Conservation (phyloP, 2,888 invertebrate species). For the Ormia ochracea region DNA sequence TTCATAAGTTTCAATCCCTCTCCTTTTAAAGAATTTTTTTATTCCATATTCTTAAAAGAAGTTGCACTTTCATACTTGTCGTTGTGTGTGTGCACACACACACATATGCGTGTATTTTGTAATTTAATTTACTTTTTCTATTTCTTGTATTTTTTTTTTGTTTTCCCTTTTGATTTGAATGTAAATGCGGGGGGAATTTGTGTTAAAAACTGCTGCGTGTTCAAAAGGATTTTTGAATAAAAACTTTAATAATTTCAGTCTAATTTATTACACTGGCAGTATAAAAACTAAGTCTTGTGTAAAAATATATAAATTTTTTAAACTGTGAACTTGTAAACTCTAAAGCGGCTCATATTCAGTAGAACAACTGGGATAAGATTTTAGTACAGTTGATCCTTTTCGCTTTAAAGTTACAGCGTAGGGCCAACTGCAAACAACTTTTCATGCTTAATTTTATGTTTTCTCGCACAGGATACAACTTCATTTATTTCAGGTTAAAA, state of each 20-base stretch:
- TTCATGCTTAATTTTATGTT: too few species aligned
- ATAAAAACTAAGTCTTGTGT: neutral
- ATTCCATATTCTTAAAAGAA: neutral
- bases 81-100: neutral
- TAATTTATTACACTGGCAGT: neutral
- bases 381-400: too few species aligned
- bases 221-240: neutral
- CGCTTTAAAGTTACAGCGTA: too few species aligned
- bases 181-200: neutral
- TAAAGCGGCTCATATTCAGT: too few species aligned
- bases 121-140: constrained; percentile 16
- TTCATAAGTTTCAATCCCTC: constrained; percentile 4
- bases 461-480: too few species aligned
- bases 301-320: too few species aligned
- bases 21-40: neutral
- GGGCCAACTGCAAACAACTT: too few species aligned
- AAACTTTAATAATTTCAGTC: neutral
- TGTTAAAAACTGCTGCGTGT: neutral
- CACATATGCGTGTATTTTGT: neutral
- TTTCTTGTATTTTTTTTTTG: neutral
- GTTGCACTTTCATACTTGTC: constrained; percentile 2
- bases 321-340: neutral
- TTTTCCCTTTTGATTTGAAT: neutral
- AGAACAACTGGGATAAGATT: too few species aligned
- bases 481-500: too few species aligned